Conservation (phyloP, 30 jellyfish, hydroid and myxozoan species). For the Cassiopea xamachana region DNA sequence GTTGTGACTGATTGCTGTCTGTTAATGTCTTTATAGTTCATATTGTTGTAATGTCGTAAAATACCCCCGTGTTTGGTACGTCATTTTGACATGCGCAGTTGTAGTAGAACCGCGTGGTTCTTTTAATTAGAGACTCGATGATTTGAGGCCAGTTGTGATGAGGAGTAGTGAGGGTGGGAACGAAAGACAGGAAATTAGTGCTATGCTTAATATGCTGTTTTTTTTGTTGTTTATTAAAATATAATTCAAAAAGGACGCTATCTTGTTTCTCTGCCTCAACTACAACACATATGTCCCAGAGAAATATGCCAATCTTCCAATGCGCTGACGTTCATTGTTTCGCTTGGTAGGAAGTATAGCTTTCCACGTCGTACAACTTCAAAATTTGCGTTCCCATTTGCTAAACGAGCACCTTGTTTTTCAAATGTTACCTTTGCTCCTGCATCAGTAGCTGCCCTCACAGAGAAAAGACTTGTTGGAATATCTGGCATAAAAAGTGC, state of each 20-base stretch:
- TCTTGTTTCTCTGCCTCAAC: not conserved
- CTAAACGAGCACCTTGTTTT: slow-evolving; percentile 11
- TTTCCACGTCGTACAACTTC: slow-evolving; percentile 28
- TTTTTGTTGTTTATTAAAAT: not conserved
- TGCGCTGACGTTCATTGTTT: slow-evolving; percentile 11
- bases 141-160: too few species aligned
- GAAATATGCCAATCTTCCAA: slow-evolving; percentile 58
- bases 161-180: too few species aligned
- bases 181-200: too few species aligned
- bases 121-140: too few species aligned
- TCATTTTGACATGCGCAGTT: too few species aligned
- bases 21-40: slow-evolving; percentile 44
- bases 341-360: slow-evolving; percentile 49
- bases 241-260: not conserved
- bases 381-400: slow-evolving; percentile 11
- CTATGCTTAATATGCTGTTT: too few species aligned
- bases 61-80: too few species aligned
- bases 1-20: slow-evolving; percentile 24
- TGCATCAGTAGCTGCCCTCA: slow-evolving; percentile 58
- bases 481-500: slow-evolving; percentile 58
- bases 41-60: too few species aligned
- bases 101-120: too few species aligned
- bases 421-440: slow-evolving; percentile 48
- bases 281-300: slow-evolving; percentile 49
- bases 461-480: slow-evolving; percentile 55